Conservation (phyloP, 2,113 vertebrate species). For the Peromyscus polionotus region DNA sequence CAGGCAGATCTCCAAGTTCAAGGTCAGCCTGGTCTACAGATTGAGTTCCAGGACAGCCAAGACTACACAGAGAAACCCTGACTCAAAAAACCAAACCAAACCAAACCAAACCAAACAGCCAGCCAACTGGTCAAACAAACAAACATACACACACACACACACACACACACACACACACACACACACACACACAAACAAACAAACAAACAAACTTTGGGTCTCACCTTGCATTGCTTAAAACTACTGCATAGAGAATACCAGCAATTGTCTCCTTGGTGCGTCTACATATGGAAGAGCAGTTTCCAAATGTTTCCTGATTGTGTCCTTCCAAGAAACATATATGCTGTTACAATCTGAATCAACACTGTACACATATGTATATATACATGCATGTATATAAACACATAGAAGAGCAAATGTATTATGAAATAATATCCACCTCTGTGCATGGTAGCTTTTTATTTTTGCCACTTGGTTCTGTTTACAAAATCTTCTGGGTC, state of each 20-base stretch:
- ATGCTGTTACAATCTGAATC: background rate
- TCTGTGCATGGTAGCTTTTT: background rate
- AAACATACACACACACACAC: too few relatives aligned
- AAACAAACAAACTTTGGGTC: background rate
- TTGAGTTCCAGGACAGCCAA: background rate
- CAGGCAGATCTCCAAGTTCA: background rate
- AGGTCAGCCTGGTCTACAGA: background rate
- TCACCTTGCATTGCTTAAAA: background rate
- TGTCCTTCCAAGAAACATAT: background rate
- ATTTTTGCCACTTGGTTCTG: conserved; percentile 14
- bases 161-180: too few relatives aligned
- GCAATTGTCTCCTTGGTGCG: background rate
- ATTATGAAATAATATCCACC: background rate
- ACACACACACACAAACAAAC: too few relatives aligned
- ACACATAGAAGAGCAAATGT: background rate
- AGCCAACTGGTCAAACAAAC: background rate
- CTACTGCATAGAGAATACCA: background rate
- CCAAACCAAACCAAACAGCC: too few relatives aligned
- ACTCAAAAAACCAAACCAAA: background rate
- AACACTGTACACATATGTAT: background rate
- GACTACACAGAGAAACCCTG: background rate
- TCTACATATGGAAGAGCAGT: background rate
- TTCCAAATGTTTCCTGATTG: background rate
- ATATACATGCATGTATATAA: background rate
- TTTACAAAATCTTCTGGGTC: background rate